phyloP scores from a whole-genome alignment of 2,113 vertebrate genomes.

The Myrmecobius fasciatus region DNA sequence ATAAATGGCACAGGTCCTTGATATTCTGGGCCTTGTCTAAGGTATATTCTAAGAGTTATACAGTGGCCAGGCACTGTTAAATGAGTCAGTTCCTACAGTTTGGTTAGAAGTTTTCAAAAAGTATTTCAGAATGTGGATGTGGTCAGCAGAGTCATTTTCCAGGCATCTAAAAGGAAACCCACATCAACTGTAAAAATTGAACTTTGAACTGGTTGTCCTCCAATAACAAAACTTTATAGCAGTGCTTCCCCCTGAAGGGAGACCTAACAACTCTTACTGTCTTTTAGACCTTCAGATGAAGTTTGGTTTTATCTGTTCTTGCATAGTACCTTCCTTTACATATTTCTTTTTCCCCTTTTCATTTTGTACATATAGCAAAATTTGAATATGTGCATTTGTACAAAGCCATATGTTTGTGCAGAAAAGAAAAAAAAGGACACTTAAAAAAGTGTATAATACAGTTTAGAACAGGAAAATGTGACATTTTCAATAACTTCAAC shows the following conservation, averaged over 20 bases:
- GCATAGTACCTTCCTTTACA: background rate
- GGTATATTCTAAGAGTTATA: slow-evolving; percentile 81
- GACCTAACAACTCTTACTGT: slow-evolving; percentile 25
- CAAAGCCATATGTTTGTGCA: slow-evolving; percentile 1
- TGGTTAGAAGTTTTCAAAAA: slow-evolving; percentile 90
- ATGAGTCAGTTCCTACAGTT: slow-evolving; percentile 97
- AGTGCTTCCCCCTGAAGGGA: slow-evolving; percentile 67
- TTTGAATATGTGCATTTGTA: slow-evolving; percentile 37
- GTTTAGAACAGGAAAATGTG: background rate
- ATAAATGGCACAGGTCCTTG: slow-evolving; percentile 46
- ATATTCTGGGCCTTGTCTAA: slow-evolving; percentile 70
- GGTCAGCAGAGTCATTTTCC: slow-evolving; percentile 97
- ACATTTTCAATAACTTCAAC: slow-evolving; percentile 28
- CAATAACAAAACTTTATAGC: slow-evolving; percentile 80
- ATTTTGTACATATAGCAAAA: background rate
- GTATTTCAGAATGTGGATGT: slow-evolving; percentile 95
- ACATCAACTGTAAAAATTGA: slow-evolving; percentile 96
- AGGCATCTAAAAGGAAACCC: slow-evolving; percentile 98
- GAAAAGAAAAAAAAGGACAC: slow-evolving; percentile 16
- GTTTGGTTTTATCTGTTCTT: slow-evolving; percentile 23
- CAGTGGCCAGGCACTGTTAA: slow-evolving; percentile 84
- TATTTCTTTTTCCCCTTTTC: background rate
- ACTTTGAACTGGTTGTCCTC: slow-evolving; percentile 84
- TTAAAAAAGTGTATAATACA: slow-evolving; percentile 32
- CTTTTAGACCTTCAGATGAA: slow-evolving; percentile 21